These are phyloP conservation scores for Alouatta caraya DNA, from an alignment of 2,797 vertebrate species.

Conservation along the genomic window DNA sequence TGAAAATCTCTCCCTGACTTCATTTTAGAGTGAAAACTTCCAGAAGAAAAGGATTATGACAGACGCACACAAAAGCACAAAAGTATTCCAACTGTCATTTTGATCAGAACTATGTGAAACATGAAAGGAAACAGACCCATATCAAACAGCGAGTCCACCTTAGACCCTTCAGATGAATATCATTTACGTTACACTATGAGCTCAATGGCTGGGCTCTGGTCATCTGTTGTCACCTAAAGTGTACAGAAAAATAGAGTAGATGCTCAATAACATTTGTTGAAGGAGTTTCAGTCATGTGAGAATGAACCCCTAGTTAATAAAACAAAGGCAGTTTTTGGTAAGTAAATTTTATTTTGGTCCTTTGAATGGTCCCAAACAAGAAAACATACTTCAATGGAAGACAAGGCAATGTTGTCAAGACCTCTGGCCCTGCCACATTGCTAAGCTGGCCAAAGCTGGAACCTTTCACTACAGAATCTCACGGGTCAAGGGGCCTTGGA, in stretches of 20 bases:
- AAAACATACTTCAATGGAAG: background rate
- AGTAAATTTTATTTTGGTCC: conserved; percentile 49
- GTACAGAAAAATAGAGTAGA: background rate
- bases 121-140: background rate
- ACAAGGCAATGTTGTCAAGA: background rate
- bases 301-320: background rate
- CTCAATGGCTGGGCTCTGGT: background rate
- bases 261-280: background rate
- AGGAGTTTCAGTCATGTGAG: background rate
- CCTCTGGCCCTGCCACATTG: background rate
- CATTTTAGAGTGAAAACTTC: background rate
- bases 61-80: background rate
- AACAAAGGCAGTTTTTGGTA: background rate
- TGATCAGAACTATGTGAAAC: background rate
- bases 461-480: background rate
- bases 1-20: background rate
- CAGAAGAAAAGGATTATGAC: background rate
- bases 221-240: background rate
- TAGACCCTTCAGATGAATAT: background rate
- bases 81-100: background rate
- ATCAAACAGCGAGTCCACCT: background rate
- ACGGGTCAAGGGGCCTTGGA: background rate
- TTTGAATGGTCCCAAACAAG: background rate
- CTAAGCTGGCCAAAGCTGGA: background rate
- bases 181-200: background rate